Conservation (phyloP, 2,113 vertebrate species). For the Chaetodon trifascialis region DNA sequence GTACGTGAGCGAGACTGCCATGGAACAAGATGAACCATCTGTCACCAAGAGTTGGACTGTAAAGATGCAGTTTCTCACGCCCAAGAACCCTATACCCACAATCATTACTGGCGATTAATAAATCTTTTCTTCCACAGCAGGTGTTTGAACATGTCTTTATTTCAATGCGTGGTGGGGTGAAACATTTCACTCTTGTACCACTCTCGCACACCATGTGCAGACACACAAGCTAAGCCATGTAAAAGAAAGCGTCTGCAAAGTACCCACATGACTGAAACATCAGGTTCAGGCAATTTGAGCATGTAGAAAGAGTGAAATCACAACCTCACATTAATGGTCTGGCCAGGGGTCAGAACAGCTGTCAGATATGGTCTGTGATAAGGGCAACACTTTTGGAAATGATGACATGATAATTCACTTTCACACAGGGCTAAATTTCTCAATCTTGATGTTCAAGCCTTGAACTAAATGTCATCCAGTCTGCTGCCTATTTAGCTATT, state of each 20-base stretch:
- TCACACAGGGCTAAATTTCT: constrained; percentile 16
- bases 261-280: constrained; percentile 27
- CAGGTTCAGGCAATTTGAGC: constrained; percentile 17
- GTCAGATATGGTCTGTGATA: constrained; percentile 47
- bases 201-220: neutral
- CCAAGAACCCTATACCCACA: constrained; percentile 40
- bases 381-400: constrained; percentile 45
- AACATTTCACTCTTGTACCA: constrained; percentile 5
- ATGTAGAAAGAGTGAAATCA: constrained; percentile 29
- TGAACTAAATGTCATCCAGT: constrained; percentile 18
- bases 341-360: constrained; percentile 47
- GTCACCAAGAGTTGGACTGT: constrained; percentile 37
- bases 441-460: constrained; percentile 11
- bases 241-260: constrained; percentile 14
- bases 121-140: constrained; percentile 54
- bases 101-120: constrained; percentile 43
- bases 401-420: constrained; percentile 24
- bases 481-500: constrained; percentile 19
- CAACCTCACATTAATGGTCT: constrained; percentile 9
- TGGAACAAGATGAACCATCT: constrained; percentile 22
- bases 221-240: constrained; percentile 12
- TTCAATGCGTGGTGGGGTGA: constrained; percentile 3
- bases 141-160: constrained; percentile 17
- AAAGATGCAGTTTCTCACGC: constrained; percentile 52
- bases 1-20: neutral